Evolutionary conservation across 2,797 vertebrate genomes (phyloP), one percentile per base, ranked within the genome.

Genomic region (Sebastes hubbsi): DNA sequence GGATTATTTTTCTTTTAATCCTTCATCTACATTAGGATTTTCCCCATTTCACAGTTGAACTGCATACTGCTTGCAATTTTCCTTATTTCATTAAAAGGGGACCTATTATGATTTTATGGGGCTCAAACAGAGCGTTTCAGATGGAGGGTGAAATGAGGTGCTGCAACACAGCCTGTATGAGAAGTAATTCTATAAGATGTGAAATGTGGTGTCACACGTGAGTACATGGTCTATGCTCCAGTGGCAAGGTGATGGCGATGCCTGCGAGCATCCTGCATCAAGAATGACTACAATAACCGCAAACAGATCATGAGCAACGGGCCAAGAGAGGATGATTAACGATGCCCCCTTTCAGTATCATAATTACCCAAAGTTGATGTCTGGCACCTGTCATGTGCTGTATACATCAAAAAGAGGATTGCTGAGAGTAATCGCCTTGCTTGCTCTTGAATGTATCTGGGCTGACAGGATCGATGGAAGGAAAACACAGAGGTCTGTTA

Each of bases 401-500:
- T 91, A 83, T 88, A 88, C 90, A 92, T 95, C 94, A 94, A 86
- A 84, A 87, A 87, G 84, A 65, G 87, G 84, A 90, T 84, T 87
- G 92, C 87, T 80, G 85, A 90, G 91, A 85, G 88, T 94, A 93
- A 95, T 94, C 85, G 90, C 79, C 86, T 75, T 74, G 83, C 92
- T 84, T 87, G 86, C 89, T 88, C 87, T 91, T 91, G 85, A 89
- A 94, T 91, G 90, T 91, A 94, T 91, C 89, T 91, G 85, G 59
- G 82, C 87, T 91, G 94, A 95, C 94, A 92, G 92, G 89, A 95
- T 95, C 94, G 88, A 95, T 94, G 85, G 89, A 67, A 80, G 87
- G 81, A 94, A 94, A 95, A 95, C 94, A 94, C 93, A 90, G 88
- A 91, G 93, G 92, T 95, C 93, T 94, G 90, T 94, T 94, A 95